A percentile compares a stretch with the other conserved stretches of the same genome.
These are phyloP conservation scores for Linnaemya tessellans DNA, from an alignment of 2,888 invertebrate genomes.

Conservation along the genomic window DNA sequence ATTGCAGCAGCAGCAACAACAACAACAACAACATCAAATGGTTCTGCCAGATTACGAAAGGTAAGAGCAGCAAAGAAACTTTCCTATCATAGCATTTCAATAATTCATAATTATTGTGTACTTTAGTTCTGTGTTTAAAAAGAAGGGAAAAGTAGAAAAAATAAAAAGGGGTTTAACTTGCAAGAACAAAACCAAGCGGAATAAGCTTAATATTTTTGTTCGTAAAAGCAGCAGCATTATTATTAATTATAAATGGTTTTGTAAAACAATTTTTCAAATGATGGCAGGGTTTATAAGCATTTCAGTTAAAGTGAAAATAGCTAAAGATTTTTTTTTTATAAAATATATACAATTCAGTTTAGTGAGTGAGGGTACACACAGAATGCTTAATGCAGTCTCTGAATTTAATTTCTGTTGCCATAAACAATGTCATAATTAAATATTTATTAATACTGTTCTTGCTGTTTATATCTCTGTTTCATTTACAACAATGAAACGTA, in stretches of 20 bases:
- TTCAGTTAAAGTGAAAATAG: not conserved
- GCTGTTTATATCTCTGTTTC: not conserved
- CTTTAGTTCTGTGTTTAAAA: not conserved
- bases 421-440: constrained; percentile 40
- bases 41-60: constrained; percentile 83
- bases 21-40: constrained; percentile 74
- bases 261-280: constrained; percentile 11
- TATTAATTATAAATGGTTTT: constrained; percentile 22
- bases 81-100: constrained; percentile 8
- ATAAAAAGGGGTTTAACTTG: constrained; percentile 34
- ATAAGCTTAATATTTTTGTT: constrained; percentile 23
- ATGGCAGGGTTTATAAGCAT: not conserved
- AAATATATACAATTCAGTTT: not conserved
- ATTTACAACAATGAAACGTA: constrained; percentile 5
- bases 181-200: not conserved
- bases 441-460: constrained; percentile 30
- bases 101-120: constrained; percentile 6
- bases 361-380: not conserved
- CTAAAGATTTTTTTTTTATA: not conserved
- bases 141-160: not conserved
- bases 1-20: constrained; percentile 76
- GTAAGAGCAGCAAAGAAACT: constrained; percentile 76
- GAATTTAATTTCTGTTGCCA: constrained; percentile 10
- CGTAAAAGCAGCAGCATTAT: not conserved
- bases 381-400: constrained; percentile 13